These are phyloP conservation scores for Ammodytes dubius DNA, from an alignment of 2,113 vertebrate species.

Conservation along the genomic window DNA sequence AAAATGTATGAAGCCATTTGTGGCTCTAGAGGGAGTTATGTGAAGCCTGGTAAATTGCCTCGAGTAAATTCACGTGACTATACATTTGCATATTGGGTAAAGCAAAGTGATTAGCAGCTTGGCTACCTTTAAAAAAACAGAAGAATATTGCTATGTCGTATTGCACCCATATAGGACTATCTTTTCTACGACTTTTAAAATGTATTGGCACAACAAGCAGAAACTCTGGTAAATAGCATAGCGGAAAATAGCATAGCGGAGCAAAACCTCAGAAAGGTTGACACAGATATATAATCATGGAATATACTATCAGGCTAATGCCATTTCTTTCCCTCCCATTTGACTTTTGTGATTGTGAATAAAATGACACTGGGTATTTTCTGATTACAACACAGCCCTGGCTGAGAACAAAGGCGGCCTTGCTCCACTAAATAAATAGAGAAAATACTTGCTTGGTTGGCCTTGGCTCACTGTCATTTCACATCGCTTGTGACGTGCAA, in stretches of 20 bases:
- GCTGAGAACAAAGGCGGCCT: not conserved
- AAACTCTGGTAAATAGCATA: not conserved
- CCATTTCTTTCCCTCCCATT: not conserved
- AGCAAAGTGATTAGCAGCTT: not conserved
- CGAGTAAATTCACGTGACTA: not conserved
- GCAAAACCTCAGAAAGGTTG: not conserved
- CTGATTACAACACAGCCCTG: not conserved
- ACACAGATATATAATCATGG: not conserved
- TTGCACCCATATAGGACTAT: too few relatives aligned
- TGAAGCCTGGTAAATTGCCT: not conserved
- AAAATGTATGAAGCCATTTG: not conserved
- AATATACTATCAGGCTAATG: not conserved
- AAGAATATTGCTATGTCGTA: too few relatives aligned
- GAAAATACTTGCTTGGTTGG: not conserved
- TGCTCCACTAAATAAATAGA: not conserved
- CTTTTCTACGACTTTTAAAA: not conserved
- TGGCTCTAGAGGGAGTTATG: not conserved
- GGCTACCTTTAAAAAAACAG: not conserved
- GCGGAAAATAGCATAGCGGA: not conserved
- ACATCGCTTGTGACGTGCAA: slow-evolving; percentile 31
- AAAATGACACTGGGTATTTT: not conserved
- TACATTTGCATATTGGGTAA: not conserved
- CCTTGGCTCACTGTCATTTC: slow-evolving; percentile 31
- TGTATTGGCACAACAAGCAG: not conserved
- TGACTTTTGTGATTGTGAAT: not conserved